Base-by-base conservation (phyloP, 2,797 vertebrate species). In the Brachymystax lenok region DNA sequence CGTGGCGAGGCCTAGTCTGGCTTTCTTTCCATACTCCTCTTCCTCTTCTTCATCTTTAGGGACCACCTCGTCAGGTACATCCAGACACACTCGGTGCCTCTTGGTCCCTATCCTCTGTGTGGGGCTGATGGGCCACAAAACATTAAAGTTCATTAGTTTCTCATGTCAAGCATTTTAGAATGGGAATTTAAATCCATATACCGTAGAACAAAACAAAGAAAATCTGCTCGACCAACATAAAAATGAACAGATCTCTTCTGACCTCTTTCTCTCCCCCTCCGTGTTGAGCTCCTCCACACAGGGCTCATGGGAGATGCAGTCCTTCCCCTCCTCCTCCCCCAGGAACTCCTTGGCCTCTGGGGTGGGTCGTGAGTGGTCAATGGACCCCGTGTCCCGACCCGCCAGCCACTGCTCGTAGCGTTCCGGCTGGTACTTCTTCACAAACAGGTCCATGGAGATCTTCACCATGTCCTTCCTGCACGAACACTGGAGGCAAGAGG, bases 401-500 rank as follows among this genome's bases (percentile, higher is more conserved):
- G 94, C 89, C 87, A 98, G 94, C 98, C 98, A 99, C 71, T 95
- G 92, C 74, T 98, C 95, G 75, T 99, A 99, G 7, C 97, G 96
- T 71, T 99, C 97, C 0, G 98, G 98, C 88, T 99, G 98, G 88
- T 94, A 98, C 84, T 97, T 97, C 88, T 90, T 96, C 78, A 99
- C 98, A 89, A 99, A 99, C 27, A 99, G 96, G 24, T 97, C 98
- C 98, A 99, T 99, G 76, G 97, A 99, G 80, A 99, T 99, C 93
- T 99, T 99, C 83, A 99, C 98, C 98, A 99, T 99, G 86, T 99
- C 98, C 89, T 98, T 99, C 71, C 98, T 94, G 84, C 98, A 99
- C 0, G 98, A 97, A 80, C 98, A 99, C 98, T 99, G 79, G 71
- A 87, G 33, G 1, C 28, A 2, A 61, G 12, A 63, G n/a, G 7